Conservation (phyloP, 1,140 invertebrate genomes). For the Philotrypesis tridentata region DNA sequence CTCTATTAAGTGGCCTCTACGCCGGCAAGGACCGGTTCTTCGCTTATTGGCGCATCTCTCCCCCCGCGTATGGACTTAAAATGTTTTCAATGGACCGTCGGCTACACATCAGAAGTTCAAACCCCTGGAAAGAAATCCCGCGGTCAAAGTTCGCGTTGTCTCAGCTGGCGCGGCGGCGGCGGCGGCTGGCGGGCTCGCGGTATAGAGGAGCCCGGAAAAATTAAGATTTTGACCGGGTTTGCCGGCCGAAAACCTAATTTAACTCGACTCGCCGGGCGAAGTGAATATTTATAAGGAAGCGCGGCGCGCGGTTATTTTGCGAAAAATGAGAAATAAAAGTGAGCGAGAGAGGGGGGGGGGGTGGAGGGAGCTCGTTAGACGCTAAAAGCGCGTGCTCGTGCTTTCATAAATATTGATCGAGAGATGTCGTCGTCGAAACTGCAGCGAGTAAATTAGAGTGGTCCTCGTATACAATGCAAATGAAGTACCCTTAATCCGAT, state of each 20-base stretch:
- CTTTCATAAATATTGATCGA: neutral
- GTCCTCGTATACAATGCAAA: constrained; percentile 31
- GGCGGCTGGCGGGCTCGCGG: too few species aligned
- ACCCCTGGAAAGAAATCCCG: neutral
- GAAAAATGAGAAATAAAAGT: neutral
- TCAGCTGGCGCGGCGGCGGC: neutral
- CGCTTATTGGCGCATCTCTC: constrained; percentile 14
- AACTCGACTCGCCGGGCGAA: neutral
- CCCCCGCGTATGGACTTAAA: constrained; percentile 15
- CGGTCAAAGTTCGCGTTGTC: neutral
- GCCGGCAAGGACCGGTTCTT: neutral
- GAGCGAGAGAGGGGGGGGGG: too few species aligned
- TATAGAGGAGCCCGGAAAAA: neutral
- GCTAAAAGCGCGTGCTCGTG: neutral
- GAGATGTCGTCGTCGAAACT: neutral
- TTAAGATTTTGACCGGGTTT: too few species aligned
- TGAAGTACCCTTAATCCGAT: constrained; percentile 36
- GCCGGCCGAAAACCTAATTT: neutral
- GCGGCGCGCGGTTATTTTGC: neutral
- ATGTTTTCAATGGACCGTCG: constrained; percentile 13
- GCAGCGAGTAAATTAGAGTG: neutral
- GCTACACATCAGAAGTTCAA: neutral
- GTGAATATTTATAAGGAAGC: neutral
- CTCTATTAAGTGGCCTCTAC: neutral
- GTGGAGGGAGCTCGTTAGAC: neutral